Evolutionary conservation across 1,140 invertebrate species (phyloP).

Genomic region (Cardiocondyla obscurior): DNA sequence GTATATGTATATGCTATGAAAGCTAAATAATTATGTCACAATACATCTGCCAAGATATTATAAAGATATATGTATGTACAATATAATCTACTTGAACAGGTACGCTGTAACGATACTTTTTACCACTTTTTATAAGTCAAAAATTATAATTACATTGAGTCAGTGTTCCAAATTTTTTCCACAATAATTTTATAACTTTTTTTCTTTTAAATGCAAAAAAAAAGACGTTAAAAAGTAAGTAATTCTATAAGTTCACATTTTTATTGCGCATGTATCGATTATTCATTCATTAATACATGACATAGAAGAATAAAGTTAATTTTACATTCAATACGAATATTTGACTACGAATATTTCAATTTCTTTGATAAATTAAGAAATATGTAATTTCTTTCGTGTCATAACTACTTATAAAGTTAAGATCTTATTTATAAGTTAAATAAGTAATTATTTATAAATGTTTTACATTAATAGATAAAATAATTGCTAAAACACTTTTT

Average conservation of each 20-base stretch:
- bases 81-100: conserved; percentile 36
- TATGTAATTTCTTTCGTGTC: not conserved
- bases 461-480: conserved; percentile 10
- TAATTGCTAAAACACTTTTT: conserved; percentile 11
- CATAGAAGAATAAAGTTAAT: not conserved
- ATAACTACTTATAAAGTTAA: not conserved
- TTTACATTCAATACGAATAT: not conserved
- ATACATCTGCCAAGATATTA: not conserved
- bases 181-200: not conserved
- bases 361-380: not conserved
- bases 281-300: not conserved
- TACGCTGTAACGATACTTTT: conserved; percentile 22
- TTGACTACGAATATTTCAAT: not conserved
- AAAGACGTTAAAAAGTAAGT: not conserved
- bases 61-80: not conserved
- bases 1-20: not conserved
- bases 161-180: not conserved
- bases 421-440: conserved; percentile 26
- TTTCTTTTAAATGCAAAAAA: conserved; percentile 3
- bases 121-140: not conserved
- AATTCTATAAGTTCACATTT: not conserved
- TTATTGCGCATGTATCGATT: not conserved
- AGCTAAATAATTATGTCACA: not conserved
- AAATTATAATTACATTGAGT: not conserved
- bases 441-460: not conserved